Evolutionary conservation across 2,797 vertebrate genomes (phyloP).

Genomic region (Enteromius thamalakanensis): DNA sequence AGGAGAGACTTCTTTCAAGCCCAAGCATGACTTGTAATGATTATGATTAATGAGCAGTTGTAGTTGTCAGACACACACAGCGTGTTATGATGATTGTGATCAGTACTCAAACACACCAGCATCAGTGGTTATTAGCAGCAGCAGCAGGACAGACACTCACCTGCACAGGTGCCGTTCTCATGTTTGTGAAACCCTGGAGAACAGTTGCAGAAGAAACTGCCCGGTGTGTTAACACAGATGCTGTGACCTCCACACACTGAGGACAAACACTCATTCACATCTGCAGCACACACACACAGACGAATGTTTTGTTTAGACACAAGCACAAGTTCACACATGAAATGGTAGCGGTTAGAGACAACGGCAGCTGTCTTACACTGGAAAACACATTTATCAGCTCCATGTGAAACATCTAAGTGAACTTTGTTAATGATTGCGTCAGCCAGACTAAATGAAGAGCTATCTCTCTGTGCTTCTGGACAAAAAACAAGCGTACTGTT

Average conservation of each 20-base stretch:
- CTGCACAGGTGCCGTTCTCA: constrained; percentile 43
- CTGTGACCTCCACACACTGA: constrained; percentile 52
- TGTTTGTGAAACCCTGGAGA: constrained; percentile 47
- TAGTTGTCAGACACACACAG: constrained; percentile 5
- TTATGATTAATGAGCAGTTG: not conserved
- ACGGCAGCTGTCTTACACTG: not conserved
- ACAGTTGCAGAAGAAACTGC: constrained; percentile 65
- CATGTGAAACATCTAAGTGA: not conserved
- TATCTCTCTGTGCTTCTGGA: not conserved
- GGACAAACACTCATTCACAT: constrained; percentile 44
- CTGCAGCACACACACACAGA: constrained; percentile 41
- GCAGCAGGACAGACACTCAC: constrained; percentile 55
- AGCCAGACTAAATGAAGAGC: not conserved
- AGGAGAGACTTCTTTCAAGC: not conserved
- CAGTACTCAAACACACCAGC: not conserved
- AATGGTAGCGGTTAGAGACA: not conserved
- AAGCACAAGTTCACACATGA: not conserved
- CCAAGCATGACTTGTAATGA: not conserved
- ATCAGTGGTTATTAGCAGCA: constrained; percentile 11
- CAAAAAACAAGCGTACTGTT: not conserved
- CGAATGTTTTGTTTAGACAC: accelerated
- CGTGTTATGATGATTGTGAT: not conserved
- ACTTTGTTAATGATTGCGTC: not conserved
- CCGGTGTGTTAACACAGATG: constrained; percentile 62
- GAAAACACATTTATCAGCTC: constrained; percentile 3